phyloP scores from a whole-genome alignment of 1,140 invertebrate genomes.

The Drosophila tristis region DNA sequence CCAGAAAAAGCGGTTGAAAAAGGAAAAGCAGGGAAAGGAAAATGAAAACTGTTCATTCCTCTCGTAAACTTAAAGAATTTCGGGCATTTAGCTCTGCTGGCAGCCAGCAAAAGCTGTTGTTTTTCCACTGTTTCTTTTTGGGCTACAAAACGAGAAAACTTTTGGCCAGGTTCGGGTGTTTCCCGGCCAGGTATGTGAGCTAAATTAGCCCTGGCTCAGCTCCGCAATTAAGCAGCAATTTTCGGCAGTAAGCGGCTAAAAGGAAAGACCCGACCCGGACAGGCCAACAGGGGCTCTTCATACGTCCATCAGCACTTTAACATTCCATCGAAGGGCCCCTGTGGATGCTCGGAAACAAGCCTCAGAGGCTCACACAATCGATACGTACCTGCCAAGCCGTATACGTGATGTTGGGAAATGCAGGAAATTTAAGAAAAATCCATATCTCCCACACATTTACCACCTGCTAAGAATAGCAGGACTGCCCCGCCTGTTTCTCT shows the following conservation, averaged over 20 bases:
- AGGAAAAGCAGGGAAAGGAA: slow-evolving; percentile 34
- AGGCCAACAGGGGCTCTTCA: slow-evolving; percentile 38
- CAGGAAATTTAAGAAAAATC: slow-evolving; percentile 45
- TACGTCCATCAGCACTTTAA: slow-evolving; percentile 63
- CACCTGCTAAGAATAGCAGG: slow-evolving; percentile 18
- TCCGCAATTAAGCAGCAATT: slow-evolving; percentile 76
- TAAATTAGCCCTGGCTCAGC: slow-evolving; percentile 65
- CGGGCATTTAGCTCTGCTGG: slow-evolving; percentile 71
- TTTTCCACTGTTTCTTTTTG: slow-evolving; percentile 7
- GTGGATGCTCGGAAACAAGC: background rate
- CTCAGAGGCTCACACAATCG: slow-evolving; percentile 35
- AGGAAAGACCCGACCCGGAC: slow-evolving; percentile 22
- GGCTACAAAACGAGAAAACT: slow-evolving; percentile 42
- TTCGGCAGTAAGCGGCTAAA: slow-evolving; percentile 52
- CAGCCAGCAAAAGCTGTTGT: slow-evolving; percentile 58
- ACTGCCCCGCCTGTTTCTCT: slow-evolving; percentile 24
- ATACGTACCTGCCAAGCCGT: slow-evolving; percentile 21
- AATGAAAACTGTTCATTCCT: slow-evolving; percentile 73
- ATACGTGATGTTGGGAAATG: slow-evolving; percentile 25
- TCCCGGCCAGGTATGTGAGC: slow-evolving; percentile 35
- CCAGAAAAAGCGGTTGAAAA: slow-evolving; percentile 17
- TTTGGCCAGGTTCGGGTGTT: slow-evolving; percentile 38
- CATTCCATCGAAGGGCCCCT: slow-evolving; percentile 43
- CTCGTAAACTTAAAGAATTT: slow-evolving; percentile 80
- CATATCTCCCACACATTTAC: slow-evolving; percentile 20